Conservation (phyloP, 2,888 invertebrate genomes). For the Stratiomys singularior region DNA sequence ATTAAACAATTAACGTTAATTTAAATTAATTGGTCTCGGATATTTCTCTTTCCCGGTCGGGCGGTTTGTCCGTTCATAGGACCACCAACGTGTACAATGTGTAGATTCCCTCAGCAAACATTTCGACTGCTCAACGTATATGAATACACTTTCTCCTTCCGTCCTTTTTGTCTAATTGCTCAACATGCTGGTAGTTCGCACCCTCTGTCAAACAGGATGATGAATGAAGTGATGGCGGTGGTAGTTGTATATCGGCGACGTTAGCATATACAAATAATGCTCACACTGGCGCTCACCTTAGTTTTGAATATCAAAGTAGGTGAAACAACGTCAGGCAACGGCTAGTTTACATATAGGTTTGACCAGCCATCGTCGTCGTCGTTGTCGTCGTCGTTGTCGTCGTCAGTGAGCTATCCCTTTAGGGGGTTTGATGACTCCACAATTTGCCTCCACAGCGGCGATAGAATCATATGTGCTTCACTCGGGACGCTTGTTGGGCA, state of each 20-base stretch:
- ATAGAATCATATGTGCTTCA: too few species aligned
- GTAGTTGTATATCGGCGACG: neutral
- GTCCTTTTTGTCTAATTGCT: conserved; percentile 17
- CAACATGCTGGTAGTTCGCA: conserved; percentile 27
- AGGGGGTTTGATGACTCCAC: neutral
- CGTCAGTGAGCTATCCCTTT: neutral
- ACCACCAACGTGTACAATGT: neutral
- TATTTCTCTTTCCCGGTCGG: conserved; percentile 28
- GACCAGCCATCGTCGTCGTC: neutral
- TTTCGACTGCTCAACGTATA: neutral
- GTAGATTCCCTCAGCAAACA: neutral
- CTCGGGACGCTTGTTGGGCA: too few species aligned
- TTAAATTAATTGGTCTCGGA: conserved; percentile 46
- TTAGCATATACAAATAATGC: conserved; percentile 9
- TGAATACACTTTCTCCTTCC: neutral
- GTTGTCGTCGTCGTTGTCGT: too few species aligned
- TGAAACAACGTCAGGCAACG: neutral
- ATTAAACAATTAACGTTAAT: conserved; percentile 46
- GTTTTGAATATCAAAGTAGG: neutral
- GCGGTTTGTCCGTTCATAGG: neutral
- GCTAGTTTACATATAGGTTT: conserved; percentile 14
- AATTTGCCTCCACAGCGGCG: too few species aligned
- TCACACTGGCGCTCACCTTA: neutral
- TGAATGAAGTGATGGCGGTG: conserved; percentile 30
- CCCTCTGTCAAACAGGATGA: conserved; percentile 19